Evolutionary conservation across 2,113 vertebrate genomes (phyloP), one percentile per base, ranked within the genome.

Genomic region (Baryphthengus martii): DNA sequence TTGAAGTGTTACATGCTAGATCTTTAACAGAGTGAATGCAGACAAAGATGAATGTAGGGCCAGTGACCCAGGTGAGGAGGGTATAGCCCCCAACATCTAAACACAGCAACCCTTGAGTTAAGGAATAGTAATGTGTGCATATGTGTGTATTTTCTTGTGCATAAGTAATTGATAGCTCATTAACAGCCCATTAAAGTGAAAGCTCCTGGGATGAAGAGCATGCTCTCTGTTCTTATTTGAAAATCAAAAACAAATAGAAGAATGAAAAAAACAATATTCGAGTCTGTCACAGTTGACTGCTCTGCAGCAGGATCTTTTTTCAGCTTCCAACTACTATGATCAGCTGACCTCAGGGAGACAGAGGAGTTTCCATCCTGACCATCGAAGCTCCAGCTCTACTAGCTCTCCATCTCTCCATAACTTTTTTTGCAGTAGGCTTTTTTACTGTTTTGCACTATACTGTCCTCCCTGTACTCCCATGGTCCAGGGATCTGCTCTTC

Each of bases 111-210:
- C 10, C 35, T 90, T 87, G 65, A 93, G 68, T 71, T 89, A 71
- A 86, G 72, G 65, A 87, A 78, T 9, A 56, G 58, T 13, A 85
- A 85, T 50, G 67, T 65, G 58, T 66, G 78, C 61, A 37, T 78
- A 52, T 59, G 23, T 81, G 42, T 93, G 80, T 47, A 82, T 94
- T 96, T 92, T 29, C 42, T 76, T 94, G 77, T 82, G 74, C 66
- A 89, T 94, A 95, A 85, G 73, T 96, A 92, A 94, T 87, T 90
- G 73, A 87, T 85, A 96, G 63, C 68, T 97, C 84, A 88, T 96
- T 97, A 94, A 86, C 79, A 96, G 87, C 49, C 65, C 55, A 68
- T 74, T 68, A 80, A 66, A 89, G 81, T 62, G 72, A 95, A 96
- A 94, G 63, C 73, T 81, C 84, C 49, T 80, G 93, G 89, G 85